Conservation (phyloP, 2,797 vertebrate genomes). For the Enteromius anoplus region DNA sequence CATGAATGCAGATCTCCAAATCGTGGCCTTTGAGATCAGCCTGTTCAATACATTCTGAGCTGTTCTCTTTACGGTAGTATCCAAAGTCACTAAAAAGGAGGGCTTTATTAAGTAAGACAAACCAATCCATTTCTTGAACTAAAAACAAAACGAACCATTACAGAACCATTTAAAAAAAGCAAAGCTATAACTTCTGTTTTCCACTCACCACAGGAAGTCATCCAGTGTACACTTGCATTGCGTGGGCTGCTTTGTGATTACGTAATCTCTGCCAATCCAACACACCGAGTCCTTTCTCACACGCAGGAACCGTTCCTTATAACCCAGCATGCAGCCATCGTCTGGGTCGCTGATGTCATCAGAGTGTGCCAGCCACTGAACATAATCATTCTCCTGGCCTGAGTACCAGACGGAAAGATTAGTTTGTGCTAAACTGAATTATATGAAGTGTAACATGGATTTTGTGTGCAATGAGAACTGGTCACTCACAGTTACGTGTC, state of each 20-base stretch:
- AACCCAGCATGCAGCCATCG: conserved; percentile 94
- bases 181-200: neutral
- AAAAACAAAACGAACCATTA: neutral
- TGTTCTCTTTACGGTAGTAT: conserved; percentile 90
- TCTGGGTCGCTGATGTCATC: conserved; percentile 84
- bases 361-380: conserved; percentile 93
- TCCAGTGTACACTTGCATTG: conserved; percentile 88
- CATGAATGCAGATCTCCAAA: conserved; percentile 89
- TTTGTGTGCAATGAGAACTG: neutral
- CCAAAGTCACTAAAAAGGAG: conserved; percentile 86
- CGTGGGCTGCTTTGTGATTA: conserved; percentile 80
- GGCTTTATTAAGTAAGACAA: neutral
- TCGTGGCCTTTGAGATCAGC: conserved; percentile 87
- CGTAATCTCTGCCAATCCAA: conserved; percentile 88
- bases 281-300: conserved; percentile 90
- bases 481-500: conserved; percentile 85
- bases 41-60: conserved; percentile 87
- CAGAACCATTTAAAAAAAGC: neutral
- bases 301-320: conserved; percentile 88
- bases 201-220: conserved; percentile 90
- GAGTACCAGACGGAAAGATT: neutral
- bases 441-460: neutral
- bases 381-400: conserved; percentile 87
- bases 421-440: neutral
- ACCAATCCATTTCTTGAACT: neutral